Conservation (phyloP, 2,113 vertebrate genomes). For the Pangasianodon gigas region DNA sequence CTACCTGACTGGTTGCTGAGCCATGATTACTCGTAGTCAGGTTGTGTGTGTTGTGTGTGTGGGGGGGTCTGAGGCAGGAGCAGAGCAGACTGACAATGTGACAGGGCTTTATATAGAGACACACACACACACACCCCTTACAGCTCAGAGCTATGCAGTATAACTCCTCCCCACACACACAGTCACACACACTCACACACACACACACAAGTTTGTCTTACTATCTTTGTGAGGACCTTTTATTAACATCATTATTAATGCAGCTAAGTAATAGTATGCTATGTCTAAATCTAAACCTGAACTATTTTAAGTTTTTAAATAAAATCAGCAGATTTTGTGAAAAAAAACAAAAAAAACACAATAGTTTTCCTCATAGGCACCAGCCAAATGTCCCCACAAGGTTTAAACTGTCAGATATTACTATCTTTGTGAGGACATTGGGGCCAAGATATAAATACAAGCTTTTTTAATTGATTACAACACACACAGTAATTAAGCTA, state of each 20-base stretch:
- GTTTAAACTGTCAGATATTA: too few species aligned
- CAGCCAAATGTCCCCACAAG: not conserved
- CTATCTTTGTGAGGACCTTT: not conserved
- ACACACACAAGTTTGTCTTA: not conserved
- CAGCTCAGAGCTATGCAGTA: not conserved
- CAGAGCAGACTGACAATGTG: conserved; percentile 43
- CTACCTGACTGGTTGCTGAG: conserved; percentile 79
- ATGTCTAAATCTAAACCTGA: not conserved
- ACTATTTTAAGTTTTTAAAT: not conserved
- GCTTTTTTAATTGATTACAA: too few species aligned
- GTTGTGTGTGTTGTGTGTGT: conserved; percentile 22
- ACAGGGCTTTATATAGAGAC: conserved; percentile 42
- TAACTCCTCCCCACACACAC: conserved; percentile 4
- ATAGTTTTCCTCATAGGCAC: not conserved
- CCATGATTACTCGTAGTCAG: conserved; percentile 61
- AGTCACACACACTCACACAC: not conserved
- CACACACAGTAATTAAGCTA: too few species aligned
- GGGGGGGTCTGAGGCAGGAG: conserved; percentile 61
- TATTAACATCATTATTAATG: not conserved
- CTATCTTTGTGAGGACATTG: too few species aligned
- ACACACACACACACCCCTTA: conserved; percentile 26
- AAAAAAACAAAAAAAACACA: too few species aligned
- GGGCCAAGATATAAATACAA: too few species aligned
- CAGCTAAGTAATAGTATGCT: not conserved
- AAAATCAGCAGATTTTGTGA: too few species aligned